Conservation (phyloP, 2,797 vertebrate species). For the Ctenopoma multispine region DNA sequence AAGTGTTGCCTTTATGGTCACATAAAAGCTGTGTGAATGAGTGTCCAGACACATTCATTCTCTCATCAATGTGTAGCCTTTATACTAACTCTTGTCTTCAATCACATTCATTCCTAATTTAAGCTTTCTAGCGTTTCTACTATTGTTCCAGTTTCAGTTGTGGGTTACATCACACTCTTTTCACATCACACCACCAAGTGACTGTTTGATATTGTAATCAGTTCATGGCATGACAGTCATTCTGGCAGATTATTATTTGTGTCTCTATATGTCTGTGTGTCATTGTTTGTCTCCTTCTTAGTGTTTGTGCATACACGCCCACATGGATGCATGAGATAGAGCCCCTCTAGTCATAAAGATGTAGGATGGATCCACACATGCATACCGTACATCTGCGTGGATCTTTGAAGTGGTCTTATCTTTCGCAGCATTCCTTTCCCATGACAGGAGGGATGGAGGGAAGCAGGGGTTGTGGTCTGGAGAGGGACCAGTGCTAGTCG, state of each 20-base stretch:
- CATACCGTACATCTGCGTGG: slow-evolving; percentile 19
- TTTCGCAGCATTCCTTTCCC: slow-evolving; percentile 70
- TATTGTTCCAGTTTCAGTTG: neutral
- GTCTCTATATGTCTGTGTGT: neutral
- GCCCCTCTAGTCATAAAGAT: slow-evolving; percentile 34
- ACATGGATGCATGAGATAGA: slow-evolving; percentile 35
- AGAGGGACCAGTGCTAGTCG: slow-evolving; percentile 43
- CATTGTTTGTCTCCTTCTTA: slow-evolving; percentile 13
- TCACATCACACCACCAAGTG: neutral
- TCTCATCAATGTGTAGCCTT: slow-evolving; percentile 1
- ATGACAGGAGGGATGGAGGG: slow-evolving; percentile 57
- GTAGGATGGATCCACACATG: slow-evolving; percentile 23
- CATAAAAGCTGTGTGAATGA: neutral
- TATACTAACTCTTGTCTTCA: neutral
- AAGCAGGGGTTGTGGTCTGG: slow-evolving; percentile 50
- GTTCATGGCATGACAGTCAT: neutral
- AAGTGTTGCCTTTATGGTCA: slow-evolving; percentile 11
- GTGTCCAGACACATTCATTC: slow-evolving; percentile 4
- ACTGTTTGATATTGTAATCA: slow-evolving; percentile 5
- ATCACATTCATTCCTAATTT: neutral
- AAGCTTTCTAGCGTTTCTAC: neutral
- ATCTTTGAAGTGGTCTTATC: slow-evolving; percentile 74
- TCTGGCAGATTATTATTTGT: slow-evolving; percentile 2
- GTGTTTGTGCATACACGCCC: slow-evolving; percentile 20
- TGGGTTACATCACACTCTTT: neutral